phyloP scores from a whole-genome alignment of 2,113 vertebrate species.

The Heterotis niloticus region DNA sequence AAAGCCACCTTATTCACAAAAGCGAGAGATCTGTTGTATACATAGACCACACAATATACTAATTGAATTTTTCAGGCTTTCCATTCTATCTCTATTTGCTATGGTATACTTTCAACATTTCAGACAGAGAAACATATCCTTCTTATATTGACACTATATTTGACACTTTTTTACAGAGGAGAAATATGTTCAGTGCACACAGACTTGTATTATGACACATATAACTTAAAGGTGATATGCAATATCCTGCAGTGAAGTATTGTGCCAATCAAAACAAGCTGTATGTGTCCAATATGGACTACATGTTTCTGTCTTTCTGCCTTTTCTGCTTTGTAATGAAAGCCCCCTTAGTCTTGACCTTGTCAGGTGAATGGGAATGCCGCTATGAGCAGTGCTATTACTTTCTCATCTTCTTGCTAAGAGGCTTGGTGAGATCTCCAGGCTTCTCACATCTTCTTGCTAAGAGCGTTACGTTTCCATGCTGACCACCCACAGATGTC shows the following conservation, averaged over 20 bases:
- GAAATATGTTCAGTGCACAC: too few species aligned
- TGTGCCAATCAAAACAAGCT: neutral
- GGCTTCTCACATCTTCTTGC: too few species aligned
- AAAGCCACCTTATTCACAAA: conserved; percentile 1
- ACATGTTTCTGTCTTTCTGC: neutral
- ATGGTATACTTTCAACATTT: neutral
- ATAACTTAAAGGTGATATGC: too few species aligned
- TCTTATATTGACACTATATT: neutral
- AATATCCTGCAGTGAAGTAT: too few species aligned
- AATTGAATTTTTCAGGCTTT: neutral
- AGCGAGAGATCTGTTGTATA: conserved; percentile 9
- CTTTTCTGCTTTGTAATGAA: neutral
- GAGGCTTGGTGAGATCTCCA: too few species aligned
- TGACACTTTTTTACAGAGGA: too few species aligned
- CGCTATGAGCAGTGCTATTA: neutral
- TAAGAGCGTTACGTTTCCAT: too few species aligned
- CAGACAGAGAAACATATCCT: neutral
- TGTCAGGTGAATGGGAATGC: neutral
- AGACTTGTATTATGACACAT: too few species aligned
- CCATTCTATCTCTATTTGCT: neutral
- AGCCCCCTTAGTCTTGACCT: neutral
- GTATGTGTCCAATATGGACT: neutral
- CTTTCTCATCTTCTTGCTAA: too few species aligned
- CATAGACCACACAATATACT: neutral
- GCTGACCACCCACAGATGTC: too few species aligned